These are phyloP conservation scores for Ptilonorhynchus violaceus DNA, from an alignment of 2,113 vertebrate species.

Conservation along the genomic window DNA sequence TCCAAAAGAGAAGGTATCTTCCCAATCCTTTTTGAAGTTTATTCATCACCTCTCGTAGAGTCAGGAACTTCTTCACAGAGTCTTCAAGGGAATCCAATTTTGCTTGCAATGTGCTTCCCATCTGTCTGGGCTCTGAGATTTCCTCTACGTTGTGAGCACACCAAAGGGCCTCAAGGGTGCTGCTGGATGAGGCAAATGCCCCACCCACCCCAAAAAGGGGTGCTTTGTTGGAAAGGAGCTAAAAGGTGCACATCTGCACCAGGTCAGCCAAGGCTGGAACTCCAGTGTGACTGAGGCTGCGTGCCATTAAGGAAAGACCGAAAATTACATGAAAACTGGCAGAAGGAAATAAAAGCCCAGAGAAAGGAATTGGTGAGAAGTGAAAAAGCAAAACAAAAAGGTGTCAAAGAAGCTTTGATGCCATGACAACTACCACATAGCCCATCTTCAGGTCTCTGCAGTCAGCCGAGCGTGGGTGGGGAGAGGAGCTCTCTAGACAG, in stretches of 20 bases:
- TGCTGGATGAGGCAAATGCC: background rate
- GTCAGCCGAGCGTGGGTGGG: background rate
- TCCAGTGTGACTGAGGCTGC: background rate
- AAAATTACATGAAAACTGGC: background rate
- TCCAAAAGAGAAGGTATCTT: background rate
- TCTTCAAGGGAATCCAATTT: background rate
- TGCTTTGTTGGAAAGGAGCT: background rate
- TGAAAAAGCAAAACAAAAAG: background rate
- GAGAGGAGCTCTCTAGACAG: background rate
- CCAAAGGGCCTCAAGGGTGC: background rate
- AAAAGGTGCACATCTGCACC: background rate
- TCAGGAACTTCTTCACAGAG: background rate
- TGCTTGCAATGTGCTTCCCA: background rate
- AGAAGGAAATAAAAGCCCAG: background rate
- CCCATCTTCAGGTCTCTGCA: background rate
- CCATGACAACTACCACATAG: background rate
- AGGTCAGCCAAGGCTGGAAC: background rate
- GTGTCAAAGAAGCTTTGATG: conserved; percentile 4
- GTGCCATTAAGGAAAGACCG: background rate
- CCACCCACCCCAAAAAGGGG: background rate
- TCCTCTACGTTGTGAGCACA: background rate
- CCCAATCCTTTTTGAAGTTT: background rate
- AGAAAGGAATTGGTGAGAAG: background rate
- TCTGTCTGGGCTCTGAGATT: background rate
- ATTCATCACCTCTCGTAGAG: background rate